Evolutionary conservation across 2,888 invertebrate species (phyloP).

Genomic region (Acanthosepion esculentum): DNA sequence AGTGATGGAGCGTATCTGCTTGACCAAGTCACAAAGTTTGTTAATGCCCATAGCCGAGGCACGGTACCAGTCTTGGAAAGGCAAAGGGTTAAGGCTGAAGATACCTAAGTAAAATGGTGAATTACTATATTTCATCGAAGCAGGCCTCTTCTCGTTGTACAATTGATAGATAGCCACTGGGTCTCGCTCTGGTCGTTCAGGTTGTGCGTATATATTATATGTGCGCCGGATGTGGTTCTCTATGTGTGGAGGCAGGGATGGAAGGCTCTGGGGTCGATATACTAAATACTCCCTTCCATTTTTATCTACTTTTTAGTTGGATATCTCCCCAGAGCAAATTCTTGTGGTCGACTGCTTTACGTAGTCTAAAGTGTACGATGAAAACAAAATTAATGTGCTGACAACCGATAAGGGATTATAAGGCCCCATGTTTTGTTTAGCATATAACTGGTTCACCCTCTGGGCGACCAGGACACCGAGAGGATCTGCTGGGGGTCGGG

Average conservation of each 20-base stretch:
- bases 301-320: slow-evolving; percentile 58
- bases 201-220: slow-evolving; percentile 56
- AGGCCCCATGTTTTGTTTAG: slow-evolving; percentile 67
- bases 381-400: slow-evolving; percentile 66
- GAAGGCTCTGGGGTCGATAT: slow-evolving; percentile 53
- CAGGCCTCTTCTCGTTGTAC: slow-evolving; percentile 63
- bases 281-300: slow-evolving; percentile 62
- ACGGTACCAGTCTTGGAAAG: slow-evolving; percentile 65
- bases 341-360: slow-evolving; percentile 68
- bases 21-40: slow-evolving; percentile 67
- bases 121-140: slow-evolving; percentile 61
- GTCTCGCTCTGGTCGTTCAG: slow-evolving; percentile 62
- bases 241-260: slow-evolving; percentile 50
- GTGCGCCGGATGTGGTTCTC: slow-evolving; percentile 45
- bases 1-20: slow-evolving; percentile 67
- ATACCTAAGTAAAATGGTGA: slow-evolving; percentile 68
- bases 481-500: slow-evolving; percentile 52
- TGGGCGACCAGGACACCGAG: slow-evolving; percentile 57
- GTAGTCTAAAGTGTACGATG: slow-evolving; percentile 64
- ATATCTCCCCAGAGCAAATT: slow-evolving; percentile 69
- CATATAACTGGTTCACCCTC: slow-evolving; percentile 63
- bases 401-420: slow-evolving; percentile 67
- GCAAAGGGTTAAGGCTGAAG: slow-evolving; percentile 59
- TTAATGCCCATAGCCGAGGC: slow-evolving; percentile 68
- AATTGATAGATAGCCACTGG: slow-evolving; percentile 66